phyloP scores from a whole-genome alignment of 1,140 invertebrate genomes.

The Drosophila lacertosa region DNA sequence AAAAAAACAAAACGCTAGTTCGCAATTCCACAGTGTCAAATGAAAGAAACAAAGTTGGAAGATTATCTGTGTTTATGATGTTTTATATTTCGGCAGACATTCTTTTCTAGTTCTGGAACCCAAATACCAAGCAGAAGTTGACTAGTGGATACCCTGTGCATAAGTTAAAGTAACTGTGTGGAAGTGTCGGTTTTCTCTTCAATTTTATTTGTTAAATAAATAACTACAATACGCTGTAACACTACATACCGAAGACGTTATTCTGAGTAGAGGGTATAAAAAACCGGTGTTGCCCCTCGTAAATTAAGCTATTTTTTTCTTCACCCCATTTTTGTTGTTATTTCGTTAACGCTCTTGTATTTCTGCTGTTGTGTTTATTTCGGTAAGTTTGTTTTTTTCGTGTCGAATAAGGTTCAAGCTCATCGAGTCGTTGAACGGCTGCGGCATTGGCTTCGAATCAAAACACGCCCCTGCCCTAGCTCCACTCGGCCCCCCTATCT shows the following conservation, averaged over 20 bases:
- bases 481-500: slow-evolving; percentile 11
- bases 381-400: neutral
- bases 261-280: neutral
- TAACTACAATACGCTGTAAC: no score
- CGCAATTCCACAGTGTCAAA: neutral
- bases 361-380: slow-evolving; percentile 8
- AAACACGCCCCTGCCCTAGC: slow-evolving; percentile 6
- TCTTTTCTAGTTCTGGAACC: neutral
- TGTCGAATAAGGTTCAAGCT: slow-evolving; percentile 40
- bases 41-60: slow-evolving; percentile 6
- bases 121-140: slow-evolving; percentile 1
- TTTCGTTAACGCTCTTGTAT: neutral
- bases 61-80: neutral
- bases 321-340: neutral
- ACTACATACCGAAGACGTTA: no score
- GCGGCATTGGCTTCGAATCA: slow-evolving; percentile 55
- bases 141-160: no score
- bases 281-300: neutral
- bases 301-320: neutral
- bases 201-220: neutral
- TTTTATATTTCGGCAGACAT: slow-evolving; percentile 2
- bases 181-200: neutral
- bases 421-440: slow-evolving; percentile 64
- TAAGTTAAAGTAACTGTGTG: neutral
- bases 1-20: neutral